Evolutionary conservation across 2,113 vertebrate genomes (phyloP).

Genomic region (Cyprinus carpio): DNA sequence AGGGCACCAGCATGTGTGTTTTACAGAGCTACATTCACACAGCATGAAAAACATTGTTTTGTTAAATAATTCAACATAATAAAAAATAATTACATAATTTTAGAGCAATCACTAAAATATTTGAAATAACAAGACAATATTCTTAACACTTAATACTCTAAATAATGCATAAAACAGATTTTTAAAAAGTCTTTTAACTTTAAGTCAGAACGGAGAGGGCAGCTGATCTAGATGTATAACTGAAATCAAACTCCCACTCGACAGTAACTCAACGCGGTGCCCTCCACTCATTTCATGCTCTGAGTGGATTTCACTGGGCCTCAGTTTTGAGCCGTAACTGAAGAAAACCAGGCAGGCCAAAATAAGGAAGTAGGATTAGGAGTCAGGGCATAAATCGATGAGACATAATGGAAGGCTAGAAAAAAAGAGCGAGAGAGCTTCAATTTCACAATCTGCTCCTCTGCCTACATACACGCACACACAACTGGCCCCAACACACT

Average conservation of each 20-base stretch:
- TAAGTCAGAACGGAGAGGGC: neutral
- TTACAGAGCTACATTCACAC: neutral
- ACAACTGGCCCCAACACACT: constrained; percentile 48
- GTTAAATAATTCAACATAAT: neutral
- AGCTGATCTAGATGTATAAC: neutral
- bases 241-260: constrained; percentile 7
- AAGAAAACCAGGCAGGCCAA: constrained; percentile 42
- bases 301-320: constrained; percentile 55
- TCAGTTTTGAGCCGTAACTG: constrained; percentile 48
- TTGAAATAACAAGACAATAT: neutral
- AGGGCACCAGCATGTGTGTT: neutral
- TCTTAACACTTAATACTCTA: neutral
- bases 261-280: constrained; percentile 26
- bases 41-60: neutral
- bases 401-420: constrained; percentile 48
- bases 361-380: constrained; percentile 54
- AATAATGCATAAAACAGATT: neutral
- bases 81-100: neutral
- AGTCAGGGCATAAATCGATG: constrained; percentile 55
- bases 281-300: constrained; percentile 55
- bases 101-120: neutral
- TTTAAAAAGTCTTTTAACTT: neutral
- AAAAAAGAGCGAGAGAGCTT: constrained; percentile 50
- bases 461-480: constrained; percentile 32
- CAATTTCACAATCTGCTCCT: constrained; percentile 55